Evolutionary conservation across 2,113 vertebrate species (phyloP).

Genomic region (Pholis gunnellus): DNA sequence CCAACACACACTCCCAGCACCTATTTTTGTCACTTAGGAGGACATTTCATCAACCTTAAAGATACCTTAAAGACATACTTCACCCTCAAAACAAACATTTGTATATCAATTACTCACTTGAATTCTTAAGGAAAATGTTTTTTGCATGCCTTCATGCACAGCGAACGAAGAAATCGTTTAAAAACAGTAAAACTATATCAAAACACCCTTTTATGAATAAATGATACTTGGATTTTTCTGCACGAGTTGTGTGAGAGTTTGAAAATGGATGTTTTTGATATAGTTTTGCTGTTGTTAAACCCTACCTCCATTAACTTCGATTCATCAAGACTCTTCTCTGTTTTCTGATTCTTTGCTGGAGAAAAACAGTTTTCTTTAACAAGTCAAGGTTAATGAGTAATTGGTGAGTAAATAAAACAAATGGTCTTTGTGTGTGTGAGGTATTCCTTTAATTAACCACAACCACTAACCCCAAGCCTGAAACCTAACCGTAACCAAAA

Average conservation of each 20-base stretch:
- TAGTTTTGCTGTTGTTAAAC: background rate
- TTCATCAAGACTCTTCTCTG: no score
- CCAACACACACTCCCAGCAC: slow-evolving; percentile 1
- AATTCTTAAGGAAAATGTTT: background rate
- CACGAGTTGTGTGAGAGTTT: background rate
- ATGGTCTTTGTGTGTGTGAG: background rate
- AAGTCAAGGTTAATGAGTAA: background rate
- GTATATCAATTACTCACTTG: background rate
- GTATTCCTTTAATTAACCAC: background rate
- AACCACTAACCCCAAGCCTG: background rate
- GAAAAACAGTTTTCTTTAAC: background rate
- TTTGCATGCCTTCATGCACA: no score
- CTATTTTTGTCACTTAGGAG: slow-evolving; percentile 1
- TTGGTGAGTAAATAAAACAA: background rate
- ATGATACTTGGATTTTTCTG: background rate
- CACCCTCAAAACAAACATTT: background rate
- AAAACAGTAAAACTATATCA: background rate
- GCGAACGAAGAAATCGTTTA: background rate
- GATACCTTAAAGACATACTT: background rate
- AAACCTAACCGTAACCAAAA: background rate
- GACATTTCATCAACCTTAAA: background rate
- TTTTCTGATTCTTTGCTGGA: background rate
- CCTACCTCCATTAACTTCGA: background rate
- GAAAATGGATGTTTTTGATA: background rate
- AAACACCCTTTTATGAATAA: background rate